Conservation (phyloP, 1,140 invertebrate genomes). For the Caenorhabditis remanei region DNA sequence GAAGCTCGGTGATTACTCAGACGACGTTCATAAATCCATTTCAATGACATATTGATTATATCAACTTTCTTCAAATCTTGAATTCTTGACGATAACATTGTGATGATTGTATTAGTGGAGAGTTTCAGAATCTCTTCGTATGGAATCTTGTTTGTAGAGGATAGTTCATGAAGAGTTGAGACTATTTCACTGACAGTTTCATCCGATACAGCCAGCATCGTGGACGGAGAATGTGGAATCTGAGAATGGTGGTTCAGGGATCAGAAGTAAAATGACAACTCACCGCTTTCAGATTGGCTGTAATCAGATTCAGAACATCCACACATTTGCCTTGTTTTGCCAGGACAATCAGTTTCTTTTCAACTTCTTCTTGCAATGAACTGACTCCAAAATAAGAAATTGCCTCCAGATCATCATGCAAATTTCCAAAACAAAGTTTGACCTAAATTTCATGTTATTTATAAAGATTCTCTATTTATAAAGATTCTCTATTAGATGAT, state of each 20-base stretch:
- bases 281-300: conserved; percentile 35
- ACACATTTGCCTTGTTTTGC: conserved; percentile 17
- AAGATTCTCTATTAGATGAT: too few relatives aligned
- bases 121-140: background rate
- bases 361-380: conserved; percentile 10
- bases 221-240: conserved; percentile 42
- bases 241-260: background rate
- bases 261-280: background rate
- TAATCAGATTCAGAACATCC: conserved; percentile 35
- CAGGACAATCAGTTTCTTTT: conserved; percentile 8
- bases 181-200: conserved; percentile 8
- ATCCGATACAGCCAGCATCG: background rate
- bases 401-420: conserved; percentile 1
- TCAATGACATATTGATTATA: conserved; percentile 28
- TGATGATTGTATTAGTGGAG: background rate
- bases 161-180: conserved; percentile 10
- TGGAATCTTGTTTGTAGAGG: background rate
- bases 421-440: background rate
- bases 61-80: conserved; percentile 5
- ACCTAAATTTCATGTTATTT: background rate
- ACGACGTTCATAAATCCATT: conserved; percentile 43
- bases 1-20: conserved; percentile 1
- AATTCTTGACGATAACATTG: background rate
- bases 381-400: background rate
- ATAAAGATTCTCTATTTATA: too few relatives aligned